Conservation (phyloP, 2,888 invertebrate species). For the Tromatobia lineatoria region DNA sequence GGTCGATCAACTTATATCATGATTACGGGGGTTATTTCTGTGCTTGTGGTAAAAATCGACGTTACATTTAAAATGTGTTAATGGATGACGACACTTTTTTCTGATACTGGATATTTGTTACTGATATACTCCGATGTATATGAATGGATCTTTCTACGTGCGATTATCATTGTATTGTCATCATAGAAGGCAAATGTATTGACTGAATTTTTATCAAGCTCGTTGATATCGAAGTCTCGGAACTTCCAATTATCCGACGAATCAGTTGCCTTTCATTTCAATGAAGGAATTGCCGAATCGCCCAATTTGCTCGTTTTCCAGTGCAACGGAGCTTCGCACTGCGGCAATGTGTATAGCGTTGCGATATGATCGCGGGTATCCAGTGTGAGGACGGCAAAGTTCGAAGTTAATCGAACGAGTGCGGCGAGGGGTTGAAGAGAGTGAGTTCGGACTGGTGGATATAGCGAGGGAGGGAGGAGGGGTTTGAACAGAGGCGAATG, state of each 20-base stretch:
- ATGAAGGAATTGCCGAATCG: constrained; percentile 27
- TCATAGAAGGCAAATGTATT: background rate
- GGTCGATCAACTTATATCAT: too few species aligned
- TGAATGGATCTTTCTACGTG: too few species aligned
- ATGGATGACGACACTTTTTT: too few species aligned
- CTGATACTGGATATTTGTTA: too few species aligned
- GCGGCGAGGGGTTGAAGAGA: constrained; percentile 70
- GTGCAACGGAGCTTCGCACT: constrained; percentile 18
- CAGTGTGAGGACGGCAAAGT: constrained; percentile 33
- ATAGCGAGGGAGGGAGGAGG: constrained; percentile 17
- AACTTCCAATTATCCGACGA: constrained; percentile 27
- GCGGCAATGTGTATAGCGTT: constrained; percentile 3
- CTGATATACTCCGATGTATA: too few species aligned
- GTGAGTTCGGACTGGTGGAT: constrained; percentile 68
- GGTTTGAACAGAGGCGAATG: constrained; percentile 16
- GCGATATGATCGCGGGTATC: constrained; percentile 38
- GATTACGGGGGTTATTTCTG: too few species aligned
- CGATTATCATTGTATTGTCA: background rate
- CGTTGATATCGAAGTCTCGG: background rate
- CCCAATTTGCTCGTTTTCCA: constrained; percentile 35
- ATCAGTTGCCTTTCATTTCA: constrained; percentile 33
- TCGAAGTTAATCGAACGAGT: constrained; percentile 52
- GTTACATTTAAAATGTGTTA: background rate
- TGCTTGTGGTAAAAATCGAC: background rate
- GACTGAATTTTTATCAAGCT: background rate